These are phyloP conservation scores for Drosophila mimica DNA, from an alignment of 2,888 invertebrate species.

Conservation along the genomic window DNA sequence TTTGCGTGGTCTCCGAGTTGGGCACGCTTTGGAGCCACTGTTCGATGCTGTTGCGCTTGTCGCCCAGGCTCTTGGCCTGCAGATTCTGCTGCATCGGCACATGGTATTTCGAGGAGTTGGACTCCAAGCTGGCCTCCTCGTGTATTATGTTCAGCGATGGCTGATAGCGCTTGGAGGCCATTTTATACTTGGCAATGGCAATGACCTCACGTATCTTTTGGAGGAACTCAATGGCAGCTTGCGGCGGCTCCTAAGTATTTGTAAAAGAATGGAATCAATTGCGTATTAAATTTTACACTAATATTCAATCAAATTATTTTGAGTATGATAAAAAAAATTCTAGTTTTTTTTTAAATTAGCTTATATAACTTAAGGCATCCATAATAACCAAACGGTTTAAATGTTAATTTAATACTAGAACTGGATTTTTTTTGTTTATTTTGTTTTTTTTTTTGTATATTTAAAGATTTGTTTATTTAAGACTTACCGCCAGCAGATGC, in stretches of 20 bases:
- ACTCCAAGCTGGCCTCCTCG: slow-evolving; percentile 87
- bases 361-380: too few relatives aligned
- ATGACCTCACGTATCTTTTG: slow-evolving; percentile 96
- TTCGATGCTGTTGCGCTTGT: slow-evolving; percentile 90
- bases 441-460: not conserved
- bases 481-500: slow-evolving; percentile 91
- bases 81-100: slow-evolving; percentile 85
- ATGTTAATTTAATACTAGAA: not conserved
- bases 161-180: slow-evolving; percentile 92
- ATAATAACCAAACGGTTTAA: not conserved
- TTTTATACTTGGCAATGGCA: slow-evolving; percentile 94
- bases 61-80: slow-evolving; percentile 86
- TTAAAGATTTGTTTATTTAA: not conserved
- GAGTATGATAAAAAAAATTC: not conserved
- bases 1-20: slow-evolving; percentile 68
- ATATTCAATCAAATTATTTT: not conserved
- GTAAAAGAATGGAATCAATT: slow-evolving; percentile 26
- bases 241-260: slow-evolving; percentile 90
- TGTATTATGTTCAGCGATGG: slow-evolving; percentile 92
- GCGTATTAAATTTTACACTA: not conserved
- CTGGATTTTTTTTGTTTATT: not conserved
- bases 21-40: slow-evolving; percentile 92
- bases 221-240: slow-evolving; percentile 95
- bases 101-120: slow-evolving; percentile 85
- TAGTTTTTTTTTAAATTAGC: not conserved